These are phyloP conservation scores for Agapornis canus DNA, from an alignment of 2,797 vertebrate species.

Conservation along the genomic window DNA sequence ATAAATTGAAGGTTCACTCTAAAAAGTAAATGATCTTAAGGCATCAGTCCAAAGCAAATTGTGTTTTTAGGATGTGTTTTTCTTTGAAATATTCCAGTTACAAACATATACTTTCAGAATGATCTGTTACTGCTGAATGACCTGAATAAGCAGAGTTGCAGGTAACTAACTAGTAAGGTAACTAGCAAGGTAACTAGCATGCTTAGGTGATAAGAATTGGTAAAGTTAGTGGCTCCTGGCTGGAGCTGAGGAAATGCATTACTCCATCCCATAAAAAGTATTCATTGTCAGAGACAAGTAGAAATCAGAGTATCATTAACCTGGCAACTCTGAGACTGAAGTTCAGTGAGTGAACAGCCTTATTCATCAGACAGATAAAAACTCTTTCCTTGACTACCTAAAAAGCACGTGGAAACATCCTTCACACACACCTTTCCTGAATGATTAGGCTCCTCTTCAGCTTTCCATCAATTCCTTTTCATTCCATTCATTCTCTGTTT, in stretches of 20 bases:
- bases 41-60: neutral
- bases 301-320: neutral
- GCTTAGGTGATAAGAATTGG: neutral
- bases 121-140: neutral
- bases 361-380: neutral
- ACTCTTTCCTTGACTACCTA: conserved; percentile 38
- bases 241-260: neutral
- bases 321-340: neutral
- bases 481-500: conserved; percentile 4
- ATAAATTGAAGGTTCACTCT: neutral
- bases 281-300: neutral
- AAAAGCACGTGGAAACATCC: neutral
- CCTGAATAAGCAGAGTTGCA: neutral
- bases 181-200: neutral
- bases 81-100: neutral
- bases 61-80: neutral
- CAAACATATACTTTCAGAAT: neutral
- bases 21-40: neutral
- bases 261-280: neutral
- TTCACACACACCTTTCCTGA: neutral
- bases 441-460: conserved; percentile 43
- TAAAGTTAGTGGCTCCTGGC: neutral
- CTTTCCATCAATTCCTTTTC: conserved; percentile 43
- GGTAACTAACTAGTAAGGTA: neutral
- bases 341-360: neutral